Conservation (phyloP, 1,140 invertebrate genomes). For the Trissolcus basalis region DNA sequence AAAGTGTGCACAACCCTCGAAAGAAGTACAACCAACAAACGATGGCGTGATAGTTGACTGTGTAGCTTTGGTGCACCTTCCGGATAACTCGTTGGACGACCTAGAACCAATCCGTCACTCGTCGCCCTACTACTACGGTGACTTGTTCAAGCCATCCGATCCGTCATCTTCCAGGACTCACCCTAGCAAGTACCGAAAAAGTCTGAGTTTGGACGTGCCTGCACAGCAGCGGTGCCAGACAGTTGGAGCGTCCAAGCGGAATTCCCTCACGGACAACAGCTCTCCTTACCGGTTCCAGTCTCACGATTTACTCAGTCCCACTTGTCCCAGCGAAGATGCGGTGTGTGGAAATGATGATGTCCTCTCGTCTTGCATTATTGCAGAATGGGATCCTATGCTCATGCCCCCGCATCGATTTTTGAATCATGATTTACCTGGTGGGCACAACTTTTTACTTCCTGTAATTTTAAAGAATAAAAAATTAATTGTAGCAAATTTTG, state of each 20-base stretch:
- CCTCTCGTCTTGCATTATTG: conserved; percentile 71
- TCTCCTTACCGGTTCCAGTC: conserved; percentile 66
- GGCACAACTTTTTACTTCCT: too few species aligned
- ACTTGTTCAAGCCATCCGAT: conserved; percentile 80
- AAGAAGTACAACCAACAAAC: conserved; percentile 30
- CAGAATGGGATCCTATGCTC: conserved; percentile 75
- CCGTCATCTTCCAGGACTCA: conserved; percentile 63
- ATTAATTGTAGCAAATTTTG: too few species aligned
- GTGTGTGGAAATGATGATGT: conserved; percentile 63
- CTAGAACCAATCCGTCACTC: conserved; percentile 79
- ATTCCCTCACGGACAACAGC: conserved; percentile 81
- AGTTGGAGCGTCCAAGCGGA: conserved; percentile 78
- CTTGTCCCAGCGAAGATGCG: conserved; percentile 68
- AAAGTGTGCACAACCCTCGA: conserved; percentile 53
- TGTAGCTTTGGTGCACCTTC: conserved; percentile 67
- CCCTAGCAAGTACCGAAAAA: conserved; percentile 77
- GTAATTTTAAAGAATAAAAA: too few species aligned
- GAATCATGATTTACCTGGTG: conserved; percentile 71
- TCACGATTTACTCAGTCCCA: conserved; percentile 64
- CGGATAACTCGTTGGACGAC: conserved; percentile 71
- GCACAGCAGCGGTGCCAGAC: conserved; percentile 75
- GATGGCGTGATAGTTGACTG: conserved; percentile 65
- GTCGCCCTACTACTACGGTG: conserved; percentile 87
- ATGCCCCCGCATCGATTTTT: conserved; percentile 75
- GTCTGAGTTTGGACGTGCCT: conserved; percentile 82